phyloP scores from a whole-genome alignment of 2,888 invertebrate genomes.

The Scaeva pyrastri region DNA sequence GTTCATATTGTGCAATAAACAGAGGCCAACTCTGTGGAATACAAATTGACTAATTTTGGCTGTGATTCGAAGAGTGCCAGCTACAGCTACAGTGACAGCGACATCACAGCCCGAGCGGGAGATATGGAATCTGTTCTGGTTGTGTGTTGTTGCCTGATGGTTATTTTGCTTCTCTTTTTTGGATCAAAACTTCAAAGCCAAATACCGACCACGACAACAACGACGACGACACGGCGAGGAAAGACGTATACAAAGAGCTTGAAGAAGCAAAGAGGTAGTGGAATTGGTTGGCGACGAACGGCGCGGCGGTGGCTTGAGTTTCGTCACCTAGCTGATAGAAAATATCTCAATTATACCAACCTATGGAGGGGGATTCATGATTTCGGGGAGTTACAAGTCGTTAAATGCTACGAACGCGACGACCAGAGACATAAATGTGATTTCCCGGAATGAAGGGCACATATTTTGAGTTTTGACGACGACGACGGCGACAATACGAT shows the following conservation, averaged over 20 bases:
- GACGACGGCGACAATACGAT: neutral
- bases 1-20: constrained; percentile 79
- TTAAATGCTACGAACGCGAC: constrained; percentile 41
- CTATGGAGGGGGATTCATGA: neutral
- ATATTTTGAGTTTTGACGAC: constrained; percentile 51
- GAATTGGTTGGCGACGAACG: constrained; percentile 43
- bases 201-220: no score
- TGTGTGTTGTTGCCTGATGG: constrained; percentile 16
- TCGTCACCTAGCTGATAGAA: constrained; percentile 61
- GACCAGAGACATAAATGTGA: constrained; percentile 59
- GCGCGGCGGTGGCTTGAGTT: constrained; percentile 43
- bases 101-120: constrained; percentile 17
- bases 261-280: constrained; percentile 46
- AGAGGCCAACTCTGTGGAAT: constrained; percentile 77
- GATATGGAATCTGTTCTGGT: constrained; percentile 74
- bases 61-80: constrained; percentile 65
- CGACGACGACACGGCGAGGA: no score
- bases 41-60: constrained; percentile 77
- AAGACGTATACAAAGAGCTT: neutral
- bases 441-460: constrained; percentile 72
- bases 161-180: constrained; percentile 25
- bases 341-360: constrained; percentile 66
- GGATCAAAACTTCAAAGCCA: constrained; percentile 61
- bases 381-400: constrained; percentile 47
- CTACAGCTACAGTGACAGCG: no score